phyloP scores from a whole-genome alignment of 2,113 vertebrate genomes.

The Illadopsis cleaveri region DNA sequence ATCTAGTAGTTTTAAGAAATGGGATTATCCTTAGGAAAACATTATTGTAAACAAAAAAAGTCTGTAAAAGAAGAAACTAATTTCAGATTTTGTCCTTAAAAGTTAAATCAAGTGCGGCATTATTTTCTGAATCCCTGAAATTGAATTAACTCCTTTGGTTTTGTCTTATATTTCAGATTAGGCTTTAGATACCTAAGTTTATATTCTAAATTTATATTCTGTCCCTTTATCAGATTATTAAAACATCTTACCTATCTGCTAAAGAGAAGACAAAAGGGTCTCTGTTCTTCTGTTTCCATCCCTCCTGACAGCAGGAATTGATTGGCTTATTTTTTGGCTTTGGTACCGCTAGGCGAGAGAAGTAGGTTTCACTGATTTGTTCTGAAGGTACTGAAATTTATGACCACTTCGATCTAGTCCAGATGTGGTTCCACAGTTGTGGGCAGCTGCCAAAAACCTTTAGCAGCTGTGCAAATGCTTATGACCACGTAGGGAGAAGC shows the following conservation, averaged over 20 bases:
- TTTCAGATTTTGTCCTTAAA: neutral
- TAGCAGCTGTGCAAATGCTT: constrained; percentile 43
- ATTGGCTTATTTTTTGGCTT: neutral
- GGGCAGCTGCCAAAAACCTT: constrained; percentile 9
- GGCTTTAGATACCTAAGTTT: neutral
- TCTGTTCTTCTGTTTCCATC: constrained; percentile 15
- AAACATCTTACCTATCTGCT: neutral
- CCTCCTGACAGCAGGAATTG: neutral
- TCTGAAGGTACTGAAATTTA: constrained; percentile 41
- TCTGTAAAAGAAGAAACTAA: neutral
- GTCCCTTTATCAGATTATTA: neutral
- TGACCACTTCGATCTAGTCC: constrained; percentile 15
- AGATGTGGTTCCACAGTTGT: constrained; percentile 27
- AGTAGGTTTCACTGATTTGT: neutral
- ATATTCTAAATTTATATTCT: neutral
- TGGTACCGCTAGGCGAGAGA: neutral
- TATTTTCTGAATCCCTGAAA: neutral
- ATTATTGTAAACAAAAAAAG: neutral
- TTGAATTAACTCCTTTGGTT: neutral
- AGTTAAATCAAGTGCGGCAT: neutral
- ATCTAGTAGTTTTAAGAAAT: neutral
- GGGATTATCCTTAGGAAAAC: neutral
- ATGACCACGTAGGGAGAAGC: neutral
- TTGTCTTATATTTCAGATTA: neutral
- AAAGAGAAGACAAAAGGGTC: neutral